Evolutionary conservation across 2,888 invertebrate genomes (phyloP), one percentile per base, ranked within the genome.

Genomic region (Nebria salina): DNA sequence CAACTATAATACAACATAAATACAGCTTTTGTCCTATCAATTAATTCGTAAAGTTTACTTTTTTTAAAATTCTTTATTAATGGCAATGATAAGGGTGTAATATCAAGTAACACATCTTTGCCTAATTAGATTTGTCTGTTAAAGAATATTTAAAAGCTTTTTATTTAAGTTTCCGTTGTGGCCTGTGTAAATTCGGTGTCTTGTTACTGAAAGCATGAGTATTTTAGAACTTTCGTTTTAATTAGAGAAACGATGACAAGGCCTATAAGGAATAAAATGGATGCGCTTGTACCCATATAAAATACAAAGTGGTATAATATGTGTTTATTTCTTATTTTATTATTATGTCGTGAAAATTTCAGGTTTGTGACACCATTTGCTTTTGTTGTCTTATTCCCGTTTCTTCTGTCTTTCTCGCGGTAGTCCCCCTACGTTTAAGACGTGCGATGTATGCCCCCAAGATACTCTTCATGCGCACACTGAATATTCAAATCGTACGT

Each of bases 71-170:
- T 54, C 7, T 34, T 2, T 34, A 34, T 34, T 13, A 54, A 54
- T 54, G 54, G 8, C 54, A 13, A 54, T 13, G 54, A 13, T 54
- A 6, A 8, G 54, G 54, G 54, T 54, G 8, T 13, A 8, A 13
- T 54, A 54, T 54, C 13, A 54, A 54, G 13, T 54, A 7, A 54
- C 54, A 54, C 8, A 54, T 54, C 54, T 54, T 54, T 54, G 54
- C 54, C 7, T 54, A 54, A 54, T 54, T 54, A 70, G 70, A 70
- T 70, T 70, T 13, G 70, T 25, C 25, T 25, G 26, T 26, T 41
- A 41, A 15, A 77, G 72, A 77, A 77, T 72, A 54, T 70, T 77
- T 77, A 77, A 77, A 77, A 77, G 77, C 77, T 77, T 77, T 72
- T 77, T 72, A 77, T 68, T 76, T 76, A 76, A 76, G 70, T 65